phyloP scores from a whole-genome alignment of 1,140 invertebrate species.

The Homalodisca vitripennis region DNA sequence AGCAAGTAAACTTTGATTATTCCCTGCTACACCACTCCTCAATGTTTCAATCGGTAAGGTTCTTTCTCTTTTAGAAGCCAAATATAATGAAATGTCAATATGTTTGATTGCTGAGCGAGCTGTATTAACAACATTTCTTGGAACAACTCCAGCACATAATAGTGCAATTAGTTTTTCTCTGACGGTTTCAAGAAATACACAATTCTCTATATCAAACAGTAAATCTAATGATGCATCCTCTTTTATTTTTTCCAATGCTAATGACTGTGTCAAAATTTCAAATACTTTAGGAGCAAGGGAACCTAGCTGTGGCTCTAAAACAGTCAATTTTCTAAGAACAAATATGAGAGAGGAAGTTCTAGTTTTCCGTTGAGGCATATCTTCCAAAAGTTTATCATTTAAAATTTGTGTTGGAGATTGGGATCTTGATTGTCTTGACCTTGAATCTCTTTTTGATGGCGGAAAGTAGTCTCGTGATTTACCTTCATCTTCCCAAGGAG shows the following conservation, averaged over 20 bases:
- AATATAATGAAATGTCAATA: slow-evolving; percentile 40
- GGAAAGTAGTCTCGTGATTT: neutral
- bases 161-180: slow-evolving; percentile 84
- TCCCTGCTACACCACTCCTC: neutral
- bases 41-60: neutral
- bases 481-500: slow-evolving; percentile 41
- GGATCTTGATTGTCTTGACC: slow-evolving; percentile 2
- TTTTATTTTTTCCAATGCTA: slow-evolving; percentile 72
- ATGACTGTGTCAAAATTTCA: slow-evolving; percentile 66
- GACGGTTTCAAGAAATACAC: slow-evolving; percentile 74
- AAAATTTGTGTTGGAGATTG: neutral
- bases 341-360: slow-evolving; percentile 54
- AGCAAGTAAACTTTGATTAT: neutral
- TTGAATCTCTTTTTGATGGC: neutral
- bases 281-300: slow-evolving; percentile 76
- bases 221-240: slow-evolving; percentile 69
- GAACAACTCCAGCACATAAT: slow-evolving; percentile 70
- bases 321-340: slow-evolving; percentile 70
- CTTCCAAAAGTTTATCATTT: slow-evolving; percentile 2
- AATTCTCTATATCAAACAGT: slow-evolving; percentile 65
- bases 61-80: slow-evolving; percentile 36
- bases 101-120: slow-evolving; percentile 55
- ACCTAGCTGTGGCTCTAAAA: slow-evolving; percentile 75
- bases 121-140: slow-evolving; percentile 59
- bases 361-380: slow-evolving; percentile 20